Evolutionary conservation across 2,888 invertebrate genomes (phyloP), one percentile per base, ranked within the genome.

Genomic region (Actias luna): DNA sequence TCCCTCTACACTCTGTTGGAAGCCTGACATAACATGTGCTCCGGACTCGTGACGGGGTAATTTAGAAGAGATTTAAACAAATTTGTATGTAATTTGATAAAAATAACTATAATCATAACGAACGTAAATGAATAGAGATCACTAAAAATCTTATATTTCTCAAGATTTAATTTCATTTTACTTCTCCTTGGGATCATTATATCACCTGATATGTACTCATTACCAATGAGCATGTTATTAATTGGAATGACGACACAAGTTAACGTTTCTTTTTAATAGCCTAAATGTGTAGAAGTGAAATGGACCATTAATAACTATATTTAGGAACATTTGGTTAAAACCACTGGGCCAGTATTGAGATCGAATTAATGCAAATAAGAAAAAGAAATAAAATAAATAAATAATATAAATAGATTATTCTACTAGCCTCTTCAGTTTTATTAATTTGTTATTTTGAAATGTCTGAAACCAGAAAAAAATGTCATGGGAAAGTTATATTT

Each of bases 301-400:
- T 1, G 46, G 46, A 50, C 4, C 25, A 25, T 25, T 50, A 4
- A n/a, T n/a, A 50, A 22, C 12, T 50, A 25, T 12, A 25, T 3
- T 50, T 50, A 50, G 46, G 46, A 50, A 50, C 46, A 12, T 50
- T n/a, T 50, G 22, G 10, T 25, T 50, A 46, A 46, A 42, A 50
- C 10, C 12, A 42, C 18, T 42, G 42, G 42, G 25, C 25, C 46
- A 50, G 12, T 50, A 50, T 22, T 50, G 46, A 50, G 46, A 50
- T 50, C 46, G 22, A 50, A 25, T 25, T 50, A 50, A 50, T 25
- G 12, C 25, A 50, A 25, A 18, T 18, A 8, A 39, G 2, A 42
- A 46, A 25, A 50, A 25, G 3, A 4, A 50, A 50, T 50, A 10
- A 50, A 50, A 10, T 22, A 4, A 22, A 10, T 25, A 25, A 25